A percentile compares a stretch with the other conserved stretches of the same genome.
phyloP scores from a whole-genome alignment of 2,797 vertebrate genomes.

The Fratercula arctica region DNA sequence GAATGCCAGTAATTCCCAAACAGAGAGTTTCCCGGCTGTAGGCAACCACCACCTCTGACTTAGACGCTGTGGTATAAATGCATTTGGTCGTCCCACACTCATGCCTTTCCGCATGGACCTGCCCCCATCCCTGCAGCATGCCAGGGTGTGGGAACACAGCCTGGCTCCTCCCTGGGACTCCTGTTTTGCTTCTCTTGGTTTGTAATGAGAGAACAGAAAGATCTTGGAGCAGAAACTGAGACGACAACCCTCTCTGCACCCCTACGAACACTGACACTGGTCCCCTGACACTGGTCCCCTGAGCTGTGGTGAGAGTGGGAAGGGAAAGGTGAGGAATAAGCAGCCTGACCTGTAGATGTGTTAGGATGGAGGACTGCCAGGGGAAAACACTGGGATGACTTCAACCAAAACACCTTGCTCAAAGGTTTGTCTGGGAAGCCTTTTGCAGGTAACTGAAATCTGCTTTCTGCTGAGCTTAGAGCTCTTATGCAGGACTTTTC shows the following conservation, averaged over 20 bases:
- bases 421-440: neutral
- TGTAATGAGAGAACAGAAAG: neutral
- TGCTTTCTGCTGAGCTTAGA: neutral
- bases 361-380: neutral
- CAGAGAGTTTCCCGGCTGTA: neutral
- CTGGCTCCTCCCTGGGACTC: neutral
- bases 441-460: neutral
- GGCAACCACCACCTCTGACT: neutral
- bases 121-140: neutral
- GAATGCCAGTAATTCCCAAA: neutral
- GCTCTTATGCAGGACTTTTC: neutral
- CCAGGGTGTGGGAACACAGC: neutral
- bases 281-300: no score
- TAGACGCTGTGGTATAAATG: neutral
- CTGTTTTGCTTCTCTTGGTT: neutral
- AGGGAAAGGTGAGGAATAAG: neutral
- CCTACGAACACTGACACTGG: neutral
- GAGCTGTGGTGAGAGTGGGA: neutral
- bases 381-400: neutral
- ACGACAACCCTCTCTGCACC: neutral
- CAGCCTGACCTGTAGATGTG: neutral
- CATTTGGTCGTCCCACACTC: neutral
- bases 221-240: neutral
- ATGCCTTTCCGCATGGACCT: neutral
- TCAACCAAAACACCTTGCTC: neutral